Percentiles rank a stretch among this genome's conserved stretches.
Conservation (phyloP, 2,113 vertebrate genomes). For the Seriola aureovittata region DNA sequence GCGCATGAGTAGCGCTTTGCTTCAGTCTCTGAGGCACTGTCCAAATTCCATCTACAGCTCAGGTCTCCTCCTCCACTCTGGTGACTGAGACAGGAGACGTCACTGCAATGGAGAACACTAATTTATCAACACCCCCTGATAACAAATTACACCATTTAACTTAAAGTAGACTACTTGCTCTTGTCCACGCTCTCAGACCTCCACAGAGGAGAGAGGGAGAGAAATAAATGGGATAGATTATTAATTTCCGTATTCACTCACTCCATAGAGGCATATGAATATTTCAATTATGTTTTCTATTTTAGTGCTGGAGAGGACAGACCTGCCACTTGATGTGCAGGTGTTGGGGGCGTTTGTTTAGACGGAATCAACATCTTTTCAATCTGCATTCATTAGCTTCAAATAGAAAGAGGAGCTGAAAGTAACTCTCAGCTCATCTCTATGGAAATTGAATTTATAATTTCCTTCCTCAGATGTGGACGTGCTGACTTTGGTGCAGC, state of each 20-base stretch:
- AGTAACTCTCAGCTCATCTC: constrained; percentile 75
- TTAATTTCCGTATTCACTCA: constrained; percentile 60
- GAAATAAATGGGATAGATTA: constrained; percentile 45
- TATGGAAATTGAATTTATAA: constrained; percentile 73
- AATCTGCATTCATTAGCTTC: constrained; percentile 76
- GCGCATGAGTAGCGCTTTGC: background rate
- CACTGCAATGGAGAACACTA: constrained; percentile 44
- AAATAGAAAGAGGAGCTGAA: constrained; percentile 64
- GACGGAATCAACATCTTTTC: constrained; percentile 69
- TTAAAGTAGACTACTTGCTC: constrained; percentile 56
- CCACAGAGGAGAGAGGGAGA: constrained; percentile 13
- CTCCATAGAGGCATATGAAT: constrained; percentile 52
- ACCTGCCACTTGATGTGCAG: constrained; percentile 58
- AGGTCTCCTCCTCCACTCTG: constrained; percentile 20
- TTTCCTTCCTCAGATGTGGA: constrained; percentile 59
- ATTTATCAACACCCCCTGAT: constrained; percentile 72
- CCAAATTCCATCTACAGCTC: background rate
- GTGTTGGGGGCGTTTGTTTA: constrained; percentile 63
- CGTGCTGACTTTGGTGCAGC: constrained; percentile 19
- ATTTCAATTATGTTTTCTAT: constrained; percentile 71
- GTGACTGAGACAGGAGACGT: constrained; percentile 56
- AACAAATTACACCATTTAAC: constrained; percentile 71
- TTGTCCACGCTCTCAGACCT: constrained; percentile 37
- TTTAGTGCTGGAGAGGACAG: constrained; percentile 57
- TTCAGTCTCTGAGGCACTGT: background rate